Conservation (phyloP, 2,113 vertebrate genomes). For the Tichodroma muraria region DNA sequence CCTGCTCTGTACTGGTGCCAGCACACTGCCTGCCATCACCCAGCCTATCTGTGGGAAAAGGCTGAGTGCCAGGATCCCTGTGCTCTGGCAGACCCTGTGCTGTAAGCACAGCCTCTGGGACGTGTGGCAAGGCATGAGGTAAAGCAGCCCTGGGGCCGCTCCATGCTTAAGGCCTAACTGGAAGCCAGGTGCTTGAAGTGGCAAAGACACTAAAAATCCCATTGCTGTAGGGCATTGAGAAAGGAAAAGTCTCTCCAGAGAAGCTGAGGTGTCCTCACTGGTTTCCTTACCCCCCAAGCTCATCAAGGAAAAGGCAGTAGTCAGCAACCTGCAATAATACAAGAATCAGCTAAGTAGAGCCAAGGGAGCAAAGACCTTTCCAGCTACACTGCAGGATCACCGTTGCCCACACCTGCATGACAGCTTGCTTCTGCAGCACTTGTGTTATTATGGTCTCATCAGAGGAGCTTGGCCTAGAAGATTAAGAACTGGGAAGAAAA, state of each 20-base stretch:
- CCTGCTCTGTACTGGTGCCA: slow-evolving; percentile 9
- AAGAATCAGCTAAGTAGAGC: neutral
- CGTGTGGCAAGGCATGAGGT: neutral
- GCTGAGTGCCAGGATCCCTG: neutral
- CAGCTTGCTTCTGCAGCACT: neutral
- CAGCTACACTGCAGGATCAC: neutral
- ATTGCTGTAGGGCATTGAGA: neutral
- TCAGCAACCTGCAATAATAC: neutral
- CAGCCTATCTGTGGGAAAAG: slow-evolving; percentile 32
- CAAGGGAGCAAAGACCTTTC: neutral
- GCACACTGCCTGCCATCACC: neutral
- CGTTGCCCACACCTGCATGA: rapidly evolving
- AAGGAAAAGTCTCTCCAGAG: neutral
- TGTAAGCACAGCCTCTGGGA: neutral
- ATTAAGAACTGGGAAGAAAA: neutral
- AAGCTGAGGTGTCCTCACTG: neutral
- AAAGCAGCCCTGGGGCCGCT: neutral
- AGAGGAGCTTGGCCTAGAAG: neutral
- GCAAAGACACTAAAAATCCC: neutral
- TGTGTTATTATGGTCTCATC: neutral
- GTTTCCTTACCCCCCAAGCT: neutral
- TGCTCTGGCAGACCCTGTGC: slow-evolving; percentile 19
- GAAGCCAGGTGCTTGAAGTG: neutral
- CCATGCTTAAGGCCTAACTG: neutral
- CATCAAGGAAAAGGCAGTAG: neutral